Conservation (phyloP, 2,888 invertebrate species). For the Stenchaetothrips biformis region DNA sequence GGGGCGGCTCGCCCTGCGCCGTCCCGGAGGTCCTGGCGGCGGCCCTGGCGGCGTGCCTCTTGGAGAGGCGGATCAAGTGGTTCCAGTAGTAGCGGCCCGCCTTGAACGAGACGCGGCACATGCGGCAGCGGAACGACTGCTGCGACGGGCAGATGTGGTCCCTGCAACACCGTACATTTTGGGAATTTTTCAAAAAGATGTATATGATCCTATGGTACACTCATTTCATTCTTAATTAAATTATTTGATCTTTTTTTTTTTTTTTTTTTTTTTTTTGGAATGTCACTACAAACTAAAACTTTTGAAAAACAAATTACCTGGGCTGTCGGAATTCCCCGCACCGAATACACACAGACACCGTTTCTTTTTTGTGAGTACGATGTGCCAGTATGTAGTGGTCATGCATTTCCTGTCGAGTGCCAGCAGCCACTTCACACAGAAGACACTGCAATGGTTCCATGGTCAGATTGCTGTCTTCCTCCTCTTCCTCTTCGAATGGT, state of each 20-base stretch:
- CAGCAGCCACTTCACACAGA: background rate
- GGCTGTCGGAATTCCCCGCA: background rate
- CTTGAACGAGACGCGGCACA: background rate
- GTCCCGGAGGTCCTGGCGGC: no score
- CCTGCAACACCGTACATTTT: background rate
- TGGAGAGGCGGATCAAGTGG: conserved; percentile 7
- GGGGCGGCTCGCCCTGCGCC: background rate
- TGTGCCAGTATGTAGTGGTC: background rate
- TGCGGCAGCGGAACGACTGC: background rate
- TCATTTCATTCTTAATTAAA: no score
- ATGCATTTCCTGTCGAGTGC: background rate
- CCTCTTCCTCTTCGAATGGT: background rate
- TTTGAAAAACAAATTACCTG: background rate
- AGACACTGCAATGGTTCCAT: background rate
- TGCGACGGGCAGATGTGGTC: conserved; percentile 19
- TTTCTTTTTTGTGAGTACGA: background rate
- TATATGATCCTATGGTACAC: no score
- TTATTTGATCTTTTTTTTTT: no score
- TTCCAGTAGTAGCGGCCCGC: conserved; percentile 14
- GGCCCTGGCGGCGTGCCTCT: background rate
- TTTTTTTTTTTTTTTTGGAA: no score
- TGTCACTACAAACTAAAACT: no score
- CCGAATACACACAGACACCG: background rate
- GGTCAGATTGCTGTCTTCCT: background rate
- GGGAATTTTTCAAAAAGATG: no score